Conservation (phyloP, 1,140 invertebrate genomes). For the Trinorchestia longiramus region DNA sequence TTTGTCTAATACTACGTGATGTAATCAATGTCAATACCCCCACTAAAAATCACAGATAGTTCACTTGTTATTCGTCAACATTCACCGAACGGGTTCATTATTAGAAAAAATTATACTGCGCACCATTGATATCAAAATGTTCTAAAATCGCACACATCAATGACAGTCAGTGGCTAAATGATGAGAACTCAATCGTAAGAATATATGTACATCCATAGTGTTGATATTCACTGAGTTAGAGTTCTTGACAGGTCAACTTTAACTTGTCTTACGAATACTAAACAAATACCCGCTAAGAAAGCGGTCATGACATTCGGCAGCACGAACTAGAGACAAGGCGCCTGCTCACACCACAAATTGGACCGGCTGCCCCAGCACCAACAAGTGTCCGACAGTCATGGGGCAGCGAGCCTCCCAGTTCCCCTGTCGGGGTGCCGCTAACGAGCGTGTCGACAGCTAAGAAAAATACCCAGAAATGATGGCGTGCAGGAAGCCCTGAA, state of each 20-base stretch:
- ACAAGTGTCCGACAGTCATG: neutral
- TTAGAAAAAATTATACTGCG: neutral
- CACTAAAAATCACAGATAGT: too few relatives aligned
- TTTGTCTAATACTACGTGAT: too few relatives aligned
- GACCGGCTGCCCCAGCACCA: neutral
- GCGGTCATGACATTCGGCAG: too few relatives aligned
- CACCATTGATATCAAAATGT: neutral
- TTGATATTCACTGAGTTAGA: too few relatives aligned
- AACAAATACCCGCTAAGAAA: too few relatives aligned
- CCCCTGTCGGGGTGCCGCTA: neutral
- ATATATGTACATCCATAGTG: too few relatives aligned
- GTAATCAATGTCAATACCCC: too few relatives aligned
- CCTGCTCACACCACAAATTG: constrained; percentile 4
- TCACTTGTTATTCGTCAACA: neutral
- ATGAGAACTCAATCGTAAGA: neutral
- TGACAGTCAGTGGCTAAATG: neutral
- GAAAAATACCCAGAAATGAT: constrained; percentile 26
- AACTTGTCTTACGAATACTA: too few relatives aligned
- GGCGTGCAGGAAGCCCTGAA: neutral
- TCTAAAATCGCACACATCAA: neutral
- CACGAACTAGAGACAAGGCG: neutral
- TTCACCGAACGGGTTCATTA: neutral
- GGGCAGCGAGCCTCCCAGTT: neutral
- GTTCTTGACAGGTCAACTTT: too few relatives aligned
- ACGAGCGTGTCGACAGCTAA: constrained; percentile 40